Conservation (phyloP, 1,140 invertebrate species). For the Colletes latitarsis region DNA sequence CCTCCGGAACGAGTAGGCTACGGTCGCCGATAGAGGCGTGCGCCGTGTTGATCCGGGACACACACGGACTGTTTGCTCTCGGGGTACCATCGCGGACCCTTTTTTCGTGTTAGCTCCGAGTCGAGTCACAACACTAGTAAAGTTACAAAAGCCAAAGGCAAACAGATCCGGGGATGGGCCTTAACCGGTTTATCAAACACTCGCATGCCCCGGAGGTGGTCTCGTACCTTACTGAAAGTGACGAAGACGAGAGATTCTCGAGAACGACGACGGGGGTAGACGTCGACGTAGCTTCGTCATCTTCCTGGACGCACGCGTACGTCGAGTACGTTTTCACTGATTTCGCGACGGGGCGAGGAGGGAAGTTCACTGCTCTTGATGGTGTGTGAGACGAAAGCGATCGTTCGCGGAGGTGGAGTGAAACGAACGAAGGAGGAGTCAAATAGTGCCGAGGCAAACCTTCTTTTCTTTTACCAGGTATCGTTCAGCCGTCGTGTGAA, state of each 20-base stretch:
- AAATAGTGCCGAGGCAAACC: slow-evolving; percentile 70
- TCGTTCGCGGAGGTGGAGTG: slow-evolving; percentile 52
- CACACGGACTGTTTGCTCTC: slow-evolving; percentile 73
- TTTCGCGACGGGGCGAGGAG: slow-evolving; percentile 18
- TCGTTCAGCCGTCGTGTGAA: slow-evolving; percentile 35
- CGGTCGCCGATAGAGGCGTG: slow-evolving; percentile 62
- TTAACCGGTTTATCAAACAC: slow-evolving; percentile 78
- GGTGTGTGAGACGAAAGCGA: slow-evolving; percentile 49
- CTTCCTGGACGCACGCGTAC: slow-evolving; percentile 41
- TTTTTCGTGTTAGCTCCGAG: slow-evolving; percentile 63
- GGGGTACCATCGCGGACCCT: slow-evolving; percentile 69
- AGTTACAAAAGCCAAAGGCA: slow-evolving; percentile 75
- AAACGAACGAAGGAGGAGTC: slow-evolving; percentile 69
- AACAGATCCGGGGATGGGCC: slow-evolving; percentile 69
- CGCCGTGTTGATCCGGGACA: slow-evolving; percentile 69
- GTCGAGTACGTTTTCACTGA: slow-evolving; percentile 4
- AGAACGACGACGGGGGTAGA: slow-evolving; percentile 32
- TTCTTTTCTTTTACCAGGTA: slow-evolving; percentile 61
- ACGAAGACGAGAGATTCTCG: slow-evolving; percentile 48
- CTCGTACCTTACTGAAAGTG: slow-evolving; percentile 54
- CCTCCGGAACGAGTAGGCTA: slow-evolving; percentile 36
- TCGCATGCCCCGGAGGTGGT: slow-evolving; percentile 62
- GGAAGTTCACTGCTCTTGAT: slow-evolving; percentile 46
- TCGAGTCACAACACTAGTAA: slow-evolving; percentile 75
- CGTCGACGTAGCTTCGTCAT: slow-evolving; percentile 45